Evolutionary conservation across 2,113 vertebrate genomes (phyloP).

Genomic region (Raja brachyura): DNA sequence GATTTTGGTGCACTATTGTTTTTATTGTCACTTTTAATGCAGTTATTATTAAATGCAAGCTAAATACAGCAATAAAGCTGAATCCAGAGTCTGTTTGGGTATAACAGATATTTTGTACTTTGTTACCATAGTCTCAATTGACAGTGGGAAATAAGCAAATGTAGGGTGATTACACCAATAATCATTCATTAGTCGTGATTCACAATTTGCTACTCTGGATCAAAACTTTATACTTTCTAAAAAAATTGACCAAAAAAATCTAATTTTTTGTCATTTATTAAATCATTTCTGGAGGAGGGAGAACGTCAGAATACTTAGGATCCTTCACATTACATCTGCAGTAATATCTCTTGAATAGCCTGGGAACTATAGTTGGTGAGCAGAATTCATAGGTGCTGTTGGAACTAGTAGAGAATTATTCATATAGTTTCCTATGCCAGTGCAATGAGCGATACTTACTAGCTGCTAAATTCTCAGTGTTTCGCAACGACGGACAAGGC

Average conservation of each 20-base stretch:
- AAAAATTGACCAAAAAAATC: not conserved
- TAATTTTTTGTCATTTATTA: not conserved
- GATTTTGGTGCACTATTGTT: not conserved
- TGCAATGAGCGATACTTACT: not conserved
- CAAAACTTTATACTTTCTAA: not conserved
- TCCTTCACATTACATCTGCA: not conserved
- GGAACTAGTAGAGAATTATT: not conserved
- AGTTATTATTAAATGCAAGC: not conserved
- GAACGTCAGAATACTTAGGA: not conserved
- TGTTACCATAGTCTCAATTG: not conserved
- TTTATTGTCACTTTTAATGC: not conserved
- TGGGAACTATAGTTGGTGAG: not conserved
- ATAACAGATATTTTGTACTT: not conserved
- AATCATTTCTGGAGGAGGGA: not conserved
- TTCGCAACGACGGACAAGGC: not conserved
- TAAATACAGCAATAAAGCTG: not conserved
- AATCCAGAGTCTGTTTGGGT: not conserved
- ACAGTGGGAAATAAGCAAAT: not conserved
- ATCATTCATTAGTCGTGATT: not conserved
- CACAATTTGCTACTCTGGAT: not conserved
- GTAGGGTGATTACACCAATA: not conserved
- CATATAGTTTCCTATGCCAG: not conserved
- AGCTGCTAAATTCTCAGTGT: constrained; percentile 9
- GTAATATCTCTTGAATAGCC: not conserved
- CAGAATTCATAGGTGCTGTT: not conserved